Percentiles rank a stretch among this genome's conserved stretches.
phyloP scores from a whole-genome alignment of 1,140 invertebrate species.

The Mycetomoellerius zeteki region DNA sequence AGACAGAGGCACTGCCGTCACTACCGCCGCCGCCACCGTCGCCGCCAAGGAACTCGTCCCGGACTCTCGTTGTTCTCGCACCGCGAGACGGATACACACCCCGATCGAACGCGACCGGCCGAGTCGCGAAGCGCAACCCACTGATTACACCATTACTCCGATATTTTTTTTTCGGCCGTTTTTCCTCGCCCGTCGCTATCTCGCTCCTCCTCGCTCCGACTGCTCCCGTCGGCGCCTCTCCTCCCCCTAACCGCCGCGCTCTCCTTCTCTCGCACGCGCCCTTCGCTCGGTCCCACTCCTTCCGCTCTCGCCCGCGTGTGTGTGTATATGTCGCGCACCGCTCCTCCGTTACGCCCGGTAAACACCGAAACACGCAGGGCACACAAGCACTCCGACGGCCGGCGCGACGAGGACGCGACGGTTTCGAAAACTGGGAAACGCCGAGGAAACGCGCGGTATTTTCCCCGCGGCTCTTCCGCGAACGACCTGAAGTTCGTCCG shows the following conservation, averaged over 20 bases:
- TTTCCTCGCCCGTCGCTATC: constrained; percentile 20
- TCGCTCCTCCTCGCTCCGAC: constrained; percentile 5
- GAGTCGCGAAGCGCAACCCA: neutral
- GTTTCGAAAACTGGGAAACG: neutral
- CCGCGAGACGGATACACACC: constrained; percentile 42
- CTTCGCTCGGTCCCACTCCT: neutral
- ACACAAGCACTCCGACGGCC: neutral
- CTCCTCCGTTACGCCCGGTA: constrained; percentile 60
- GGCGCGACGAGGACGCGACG: neutral
- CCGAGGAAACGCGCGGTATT: neutral
- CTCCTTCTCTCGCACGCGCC: neutral
- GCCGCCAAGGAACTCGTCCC: constrained; percentile 42
- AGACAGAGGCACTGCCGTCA: constrained; percentile 3
- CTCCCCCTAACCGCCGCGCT: neutral
- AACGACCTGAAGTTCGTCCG: constrained; percentile 64
- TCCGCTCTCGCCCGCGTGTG: constrained; percentile 4
- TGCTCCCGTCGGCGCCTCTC: neutral
- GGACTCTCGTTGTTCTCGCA: constrained; percentile 46
- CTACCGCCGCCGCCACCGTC: neutral
- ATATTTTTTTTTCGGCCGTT: neutral
- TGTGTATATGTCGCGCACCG: neutral
- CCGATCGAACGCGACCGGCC: constrained; percentile 44
- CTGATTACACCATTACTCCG: constrained; percentile 37
- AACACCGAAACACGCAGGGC: constrained; percentile 46
- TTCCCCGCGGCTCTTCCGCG: constrained; percentile 21